Evolutionary conservation across 2,797 vertebrate species (phyloP).

Genomic region (Dermochelys coriacea): DNA sequence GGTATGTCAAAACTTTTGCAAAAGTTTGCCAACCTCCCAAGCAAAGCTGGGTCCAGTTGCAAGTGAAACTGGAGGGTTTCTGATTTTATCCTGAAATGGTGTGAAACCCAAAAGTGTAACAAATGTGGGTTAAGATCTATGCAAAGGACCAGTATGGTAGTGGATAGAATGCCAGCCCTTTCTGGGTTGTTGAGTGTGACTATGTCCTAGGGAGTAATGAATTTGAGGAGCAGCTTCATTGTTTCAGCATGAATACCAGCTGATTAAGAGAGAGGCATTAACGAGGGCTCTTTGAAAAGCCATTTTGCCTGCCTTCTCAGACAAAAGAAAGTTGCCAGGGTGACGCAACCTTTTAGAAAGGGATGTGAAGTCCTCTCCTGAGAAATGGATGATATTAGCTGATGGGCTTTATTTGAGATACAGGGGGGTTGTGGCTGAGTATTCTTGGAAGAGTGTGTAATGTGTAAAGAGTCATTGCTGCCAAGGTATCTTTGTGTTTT

Average conservation of each 20-base stretch:
- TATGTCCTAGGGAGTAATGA: rapidly evolving
- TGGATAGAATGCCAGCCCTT: background rate
- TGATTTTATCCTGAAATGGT: background rate
- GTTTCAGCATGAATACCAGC: background rate
- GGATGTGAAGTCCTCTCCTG: background rate
- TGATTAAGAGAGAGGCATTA: rapidly evolving
- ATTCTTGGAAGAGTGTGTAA: background rate
- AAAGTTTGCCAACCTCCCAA: background rate
- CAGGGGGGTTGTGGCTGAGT: background rate
- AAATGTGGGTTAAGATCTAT: background rate
- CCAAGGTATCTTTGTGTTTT: background rate
- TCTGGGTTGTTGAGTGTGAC: background rate
- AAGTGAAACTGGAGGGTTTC: background rate
- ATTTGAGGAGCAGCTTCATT: rapidly evolving
- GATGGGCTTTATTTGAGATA: background rate
- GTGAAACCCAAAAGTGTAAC: background rate
- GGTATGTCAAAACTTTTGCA: background rate
- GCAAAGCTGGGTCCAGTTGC: background rate
- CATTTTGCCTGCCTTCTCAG: background rate
- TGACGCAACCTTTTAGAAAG: background rate
- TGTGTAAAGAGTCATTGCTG: background rate
- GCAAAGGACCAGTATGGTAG: background rate
- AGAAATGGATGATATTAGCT: background rate
- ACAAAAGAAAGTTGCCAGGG: background rate
- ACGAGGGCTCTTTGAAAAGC: background rate